A percentile compares a stretch with the other conserved stretches of the same genome.
phyloP scores from a whole-genome alignment of 92 coral and sea anemone species.

The Paramuricea clavata region DNA sequence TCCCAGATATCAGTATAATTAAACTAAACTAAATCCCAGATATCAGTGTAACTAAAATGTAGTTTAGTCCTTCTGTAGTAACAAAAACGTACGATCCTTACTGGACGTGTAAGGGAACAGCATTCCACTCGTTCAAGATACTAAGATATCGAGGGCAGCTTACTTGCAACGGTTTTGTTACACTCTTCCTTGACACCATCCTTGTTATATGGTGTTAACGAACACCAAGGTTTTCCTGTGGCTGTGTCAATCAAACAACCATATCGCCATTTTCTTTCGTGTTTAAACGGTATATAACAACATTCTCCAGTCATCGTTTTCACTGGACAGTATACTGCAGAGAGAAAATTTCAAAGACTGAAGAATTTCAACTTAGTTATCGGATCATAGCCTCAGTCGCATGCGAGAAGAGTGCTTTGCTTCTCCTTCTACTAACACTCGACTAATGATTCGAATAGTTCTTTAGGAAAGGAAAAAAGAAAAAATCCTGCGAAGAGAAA shows the following conservation, averaged over 20 bases:
- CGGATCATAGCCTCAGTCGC: too few relatives aligned
- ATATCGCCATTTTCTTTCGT: background rate
- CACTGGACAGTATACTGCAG: slow-evolving; percentile 32
- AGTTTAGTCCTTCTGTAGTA: too few relatives aligned
- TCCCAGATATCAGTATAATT: too few relatives aligned
- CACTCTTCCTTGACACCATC: background rate
- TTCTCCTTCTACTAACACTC: too few relatives aligned
- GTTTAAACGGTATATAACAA: slow-evolving; percentile 11
- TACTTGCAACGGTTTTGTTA: slow-evolving; percentile 16
- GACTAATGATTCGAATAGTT: too few relatives aligned
- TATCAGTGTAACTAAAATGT: too few relatives aligned
- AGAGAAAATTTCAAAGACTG: background rate
- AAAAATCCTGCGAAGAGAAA: too few relatives aligned
- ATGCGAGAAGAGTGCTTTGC: too few relatives aligned
- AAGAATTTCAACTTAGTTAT: background rate
- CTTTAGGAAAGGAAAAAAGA: too few relatives aligned
- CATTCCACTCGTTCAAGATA: background rate
- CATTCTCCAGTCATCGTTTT: slow-evolving; percentile 13
- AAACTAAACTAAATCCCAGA: too few relatives aligned
- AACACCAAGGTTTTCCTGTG: slow-evolving; percentile 19
- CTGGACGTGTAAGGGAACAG: background rate
- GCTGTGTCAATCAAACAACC: slow-evolving; percentile 27
- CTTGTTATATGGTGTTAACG: background rate
- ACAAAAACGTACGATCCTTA: background rate
- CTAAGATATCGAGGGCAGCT: background rate